phyloP scores from a whole-genome alignment of 2,797 vertebrate genomes.

The Semotilus atromaculatus region DNA sequence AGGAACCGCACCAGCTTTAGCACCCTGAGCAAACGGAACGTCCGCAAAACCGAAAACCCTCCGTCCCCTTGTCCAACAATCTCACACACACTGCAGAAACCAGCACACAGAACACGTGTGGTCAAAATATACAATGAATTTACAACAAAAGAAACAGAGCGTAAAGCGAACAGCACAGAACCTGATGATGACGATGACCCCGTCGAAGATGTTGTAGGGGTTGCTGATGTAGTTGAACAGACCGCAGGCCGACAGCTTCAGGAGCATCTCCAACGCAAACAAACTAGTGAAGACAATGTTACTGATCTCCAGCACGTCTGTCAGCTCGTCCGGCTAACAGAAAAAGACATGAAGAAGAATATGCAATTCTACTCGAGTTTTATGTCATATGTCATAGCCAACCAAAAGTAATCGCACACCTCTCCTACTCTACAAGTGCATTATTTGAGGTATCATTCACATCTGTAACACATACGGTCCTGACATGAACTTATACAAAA shows the following conservation, averaged over 20 bases:
- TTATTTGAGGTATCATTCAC: conserved; percentile 17
- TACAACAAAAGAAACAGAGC: not conserved
- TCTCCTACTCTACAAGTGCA: not conserved
- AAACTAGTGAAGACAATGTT: conserved; percentile 64
- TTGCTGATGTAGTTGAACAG: conserved; percentile 57
- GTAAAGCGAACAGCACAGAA: conserved; percentile 1
- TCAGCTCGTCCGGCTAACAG: conserved; percentile 87
- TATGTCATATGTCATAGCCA: not conserved
- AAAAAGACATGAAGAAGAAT: not conserved
- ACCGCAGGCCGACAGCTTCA: conserved; percentile 60
- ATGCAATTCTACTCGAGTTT: not conserved
- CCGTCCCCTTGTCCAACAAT: conserved; percentile 59
- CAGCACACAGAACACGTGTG: not conserved
- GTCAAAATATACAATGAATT: not conserved
- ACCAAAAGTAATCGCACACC: not conserved
- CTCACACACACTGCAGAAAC: conserved; percentile 55
- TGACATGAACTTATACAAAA: conserved; percentile 41
- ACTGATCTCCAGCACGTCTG: conserved; percentile 77
- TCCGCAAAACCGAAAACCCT: conserved; percentile 57
- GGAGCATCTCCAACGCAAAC: conserved; percentile 63
- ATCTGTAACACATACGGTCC: not conserved
- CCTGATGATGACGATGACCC: conserved; percentile 62
- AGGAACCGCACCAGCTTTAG: conserved; percentile 62
- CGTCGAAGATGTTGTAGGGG: conserved; percentile 63
- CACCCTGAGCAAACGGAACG: conserved; percentile 56